Percentiles rank a stretch among this genome's conserved stretches.
phyloP scores from a whole-genome alignment of 2,113 vertebrate genomes.

The Microcebus ravelobensis region DNA sequence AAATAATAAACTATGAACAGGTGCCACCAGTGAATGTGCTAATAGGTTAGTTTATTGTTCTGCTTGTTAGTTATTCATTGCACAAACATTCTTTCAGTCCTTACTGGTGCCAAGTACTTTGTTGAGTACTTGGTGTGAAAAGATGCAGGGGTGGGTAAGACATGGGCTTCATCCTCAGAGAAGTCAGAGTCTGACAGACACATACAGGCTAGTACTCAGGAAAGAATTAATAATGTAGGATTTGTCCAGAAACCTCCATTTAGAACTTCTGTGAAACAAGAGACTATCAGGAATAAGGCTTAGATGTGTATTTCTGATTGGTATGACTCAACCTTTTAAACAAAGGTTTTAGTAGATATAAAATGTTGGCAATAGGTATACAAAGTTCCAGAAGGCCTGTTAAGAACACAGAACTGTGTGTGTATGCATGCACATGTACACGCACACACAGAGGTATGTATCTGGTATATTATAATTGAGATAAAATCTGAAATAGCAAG shows the following conservation, averaged over 20 bases:
- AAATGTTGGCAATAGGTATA: background rate
- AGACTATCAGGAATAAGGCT: background rate
- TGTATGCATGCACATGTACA: background rate
- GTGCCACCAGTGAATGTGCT: background rate
- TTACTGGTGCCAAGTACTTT: background rate
- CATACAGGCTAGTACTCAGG: background rate
- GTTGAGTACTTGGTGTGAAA: conserved; percentile 7
- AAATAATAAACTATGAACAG: conserved; percentile 17
- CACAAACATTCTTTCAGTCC: background rate
- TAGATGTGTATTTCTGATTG: conserved; percentile 12
- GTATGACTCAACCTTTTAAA: conserved; percentile 32
- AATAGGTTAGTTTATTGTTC: conserved; percentile 23
- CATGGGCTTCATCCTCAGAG: background rate
- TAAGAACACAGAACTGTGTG: background rate
- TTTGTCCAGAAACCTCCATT: conserved; percentile 25
- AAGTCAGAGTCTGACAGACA: conserved; percentile 12
- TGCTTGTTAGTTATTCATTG: background rate
- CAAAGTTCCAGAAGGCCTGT: conserved; percentile 18
- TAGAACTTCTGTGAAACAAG: background rate
- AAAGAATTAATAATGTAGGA: conserved; percentile 36
- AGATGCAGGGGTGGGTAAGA: background rate
- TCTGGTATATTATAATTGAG: conserved; percentile 10
- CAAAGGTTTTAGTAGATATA: conserved; percentile 4
- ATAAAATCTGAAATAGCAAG: conserved; percentile 49
- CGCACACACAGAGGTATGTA: background rate